Evolutionary conservation across 1,140 invertebrate species (phyloP), one percentile per base, ranked within the genome.

Genomic region (Drosophila novamexicana): DNA sequence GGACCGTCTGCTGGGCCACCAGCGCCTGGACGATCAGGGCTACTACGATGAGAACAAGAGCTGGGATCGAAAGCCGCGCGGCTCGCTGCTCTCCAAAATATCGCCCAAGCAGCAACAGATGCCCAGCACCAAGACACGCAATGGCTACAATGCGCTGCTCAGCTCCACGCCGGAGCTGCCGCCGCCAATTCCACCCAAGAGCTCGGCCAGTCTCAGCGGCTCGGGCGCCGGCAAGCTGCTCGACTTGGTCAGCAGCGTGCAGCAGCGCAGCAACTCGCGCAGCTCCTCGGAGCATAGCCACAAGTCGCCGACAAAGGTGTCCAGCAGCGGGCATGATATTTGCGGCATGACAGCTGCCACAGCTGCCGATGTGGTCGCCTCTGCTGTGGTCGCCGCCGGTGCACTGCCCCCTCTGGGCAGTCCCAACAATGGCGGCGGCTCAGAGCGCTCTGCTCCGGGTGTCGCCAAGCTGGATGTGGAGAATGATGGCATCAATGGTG

Each of bases 21-120:
- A 98, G 89, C 93, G 97, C 70, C 96, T 97, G 10, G 97, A 98
- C 79, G 97, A 98, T 92, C 96, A 97, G 93, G 96, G 97, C 72
- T 98, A 97, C 92, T 98, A 97, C 82, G 97, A 97, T 90, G 96
- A 97, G 69, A 97, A 97, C 94, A 96, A 92, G 39, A 83, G 90
- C 54, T 92, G 91, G 91, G 89, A 92, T 5, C 82, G 86, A 40
- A 92, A 92, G 58, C 79, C 91, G 39, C 75, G 86, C 62, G 52
- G 42, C 3, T 89, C 90, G 16, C 49, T 92, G 34, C 81, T 92
- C 40, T 89, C 91, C 6, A 92, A 92, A 54, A 92, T 92, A 58
- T 92, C 91, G 22, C 91, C 91, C 36, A 92, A 92, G 64, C 91
- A 91, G 47, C 82, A 83, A 45, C 90, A 91, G 63, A 49, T 82